Conservation (phyloP, 2,888 invertebrate genomes). For the Erebia palarica region DNA sequence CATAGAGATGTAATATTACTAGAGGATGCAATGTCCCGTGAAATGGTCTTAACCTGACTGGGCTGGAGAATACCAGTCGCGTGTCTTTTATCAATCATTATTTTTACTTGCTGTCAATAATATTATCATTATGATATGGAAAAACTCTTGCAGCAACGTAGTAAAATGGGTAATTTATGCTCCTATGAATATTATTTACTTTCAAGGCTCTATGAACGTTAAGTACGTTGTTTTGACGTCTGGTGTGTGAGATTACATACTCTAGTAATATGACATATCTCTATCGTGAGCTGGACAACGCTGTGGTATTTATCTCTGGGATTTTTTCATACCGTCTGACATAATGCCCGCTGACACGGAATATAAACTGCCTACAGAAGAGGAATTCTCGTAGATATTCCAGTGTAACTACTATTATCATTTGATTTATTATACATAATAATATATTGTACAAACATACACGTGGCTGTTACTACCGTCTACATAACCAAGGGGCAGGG, state of each 20-base stretch:
- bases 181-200: no score
- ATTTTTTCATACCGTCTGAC: conserved; percentile 52
- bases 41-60: not conserved
- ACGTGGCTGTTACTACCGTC: not conserved
- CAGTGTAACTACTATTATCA: not conserved
- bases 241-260: no score
- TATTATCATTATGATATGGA: no score
- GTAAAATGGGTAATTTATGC: no score
- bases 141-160: no score
- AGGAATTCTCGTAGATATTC: conserved; percentile 11
- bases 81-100: not conserved
- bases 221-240: not conserved
- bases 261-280: conserved; percentile 1
- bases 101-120: no score
- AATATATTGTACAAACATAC: not conserved
- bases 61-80: not conserved
- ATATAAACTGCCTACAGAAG: conserved; percentile 47
- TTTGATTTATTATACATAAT: not conserved
- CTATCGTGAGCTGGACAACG: conserved; percentile 26
- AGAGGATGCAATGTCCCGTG: not conserved
- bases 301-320: conserved; percentile 27
- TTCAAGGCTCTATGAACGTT: not conserved
- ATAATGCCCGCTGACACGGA: conserved; percentile 67
- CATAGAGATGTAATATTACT: conserved; percentile 1
- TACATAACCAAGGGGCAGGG: not conserved